Percentiles rank a stretch among this genome's conserved stretches.
Evolutionary conservation across 2,888 invertebrate genomes (phyloP).

Genomic region (Drosophila pseudotalamancana): DNA sequence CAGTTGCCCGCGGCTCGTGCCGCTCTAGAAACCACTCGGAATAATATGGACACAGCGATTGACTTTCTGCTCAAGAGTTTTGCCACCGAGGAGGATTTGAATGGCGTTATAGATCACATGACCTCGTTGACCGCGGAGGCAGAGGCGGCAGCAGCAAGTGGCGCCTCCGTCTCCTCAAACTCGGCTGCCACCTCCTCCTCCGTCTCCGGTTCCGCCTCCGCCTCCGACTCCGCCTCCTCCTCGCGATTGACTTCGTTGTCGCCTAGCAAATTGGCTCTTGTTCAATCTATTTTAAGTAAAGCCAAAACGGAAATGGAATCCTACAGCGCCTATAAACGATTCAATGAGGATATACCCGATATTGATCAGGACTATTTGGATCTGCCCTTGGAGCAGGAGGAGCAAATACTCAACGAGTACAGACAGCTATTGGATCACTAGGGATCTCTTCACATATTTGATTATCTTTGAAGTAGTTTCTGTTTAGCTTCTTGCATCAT

Average conservation of each 20-base stretch:
- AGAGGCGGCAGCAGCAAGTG: conserved; percentile 48
- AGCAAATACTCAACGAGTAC: conserved; percentile 88
- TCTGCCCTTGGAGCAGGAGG: conserved; percentile 89
- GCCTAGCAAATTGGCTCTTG: conserved; percentile 46
- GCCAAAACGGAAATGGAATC: conserved; percentile 73
- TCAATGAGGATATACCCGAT: conserved; percentile 86
- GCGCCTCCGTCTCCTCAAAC: conserved; percentile 12
- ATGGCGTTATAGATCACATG: conserved; percentile 74
- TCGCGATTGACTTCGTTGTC: conserved; percentile 17
- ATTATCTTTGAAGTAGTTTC: not conserved
- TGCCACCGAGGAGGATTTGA: conserved; percentile 64
- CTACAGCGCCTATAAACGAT: conserved; percentile 86
- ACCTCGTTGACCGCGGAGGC: conserved; percentile 70
- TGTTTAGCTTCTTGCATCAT: no score
- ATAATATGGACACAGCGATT: conserved; percentile 86
- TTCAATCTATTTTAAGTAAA: conserved; percentile 56
- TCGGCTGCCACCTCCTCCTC: conserved; percentile 1
- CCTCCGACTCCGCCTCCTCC: not conserved
- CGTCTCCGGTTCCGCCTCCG: conserved; percentile 18
- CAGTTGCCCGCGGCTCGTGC: conserved; percentile 84
- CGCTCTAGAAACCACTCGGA: conserved; percentile 86
- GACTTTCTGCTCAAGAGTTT: conserved; percentile 86
- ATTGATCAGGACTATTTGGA: conserved; percentile 91
- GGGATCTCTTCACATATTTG: not conserved
- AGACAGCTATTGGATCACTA: conserved; percentile 85